Evolutionary conservation across 2,113 vertebrate species (phyloP).

Genomic region (Melanotaenia duboulayi): DNA sequence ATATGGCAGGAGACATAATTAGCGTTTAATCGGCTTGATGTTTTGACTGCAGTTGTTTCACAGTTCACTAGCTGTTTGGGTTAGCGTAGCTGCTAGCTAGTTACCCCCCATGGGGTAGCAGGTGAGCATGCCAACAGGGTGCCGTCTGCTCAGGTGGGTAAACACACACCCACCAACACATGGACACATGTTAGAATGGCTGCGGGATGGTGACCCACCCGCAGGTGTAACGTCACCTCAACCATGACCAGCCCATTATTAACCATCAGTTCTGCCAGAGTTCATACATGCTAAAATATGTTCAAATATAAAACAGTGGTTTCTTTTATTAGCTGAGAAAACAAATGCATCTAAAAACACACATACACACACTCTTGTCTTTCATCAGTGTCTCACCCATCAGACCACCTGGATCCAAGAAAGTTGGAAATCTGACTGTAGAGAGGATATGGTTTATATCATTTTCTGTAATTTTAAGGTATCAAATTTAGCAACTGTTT

Average conservation of each 20-base stretch:
- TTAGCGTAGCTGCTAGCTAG: constrained; percentile 68
- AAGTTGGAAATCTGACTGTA: constrained; percentile 1
- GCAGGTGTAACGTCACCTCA: constrained; percentile 11
- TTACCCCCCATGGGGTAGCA: constrained; percentile 63
- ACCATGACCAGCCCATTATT: neutral
- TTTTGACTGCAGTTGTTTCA: constrained; percentile 83
- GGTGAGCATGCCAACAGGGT: constrained; percentile 63
- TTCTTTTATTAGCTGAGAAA: neutral
- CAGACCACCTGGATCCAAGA: constrained; percentile 28
- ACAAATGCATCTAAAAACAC: constrained; percentile 7
- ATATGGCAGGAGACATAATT: constrained; percentile 80
- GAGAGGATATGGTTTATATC: neutral
- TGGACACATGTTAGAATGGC: constrained; percentile 21
- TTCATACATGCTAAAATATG: neutral
- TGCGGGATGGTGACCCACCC: constrained; percentile 12
- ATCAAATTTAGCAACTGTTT: neutral
- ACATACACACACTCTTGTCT: neutral
- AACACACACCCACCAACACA: constrained; percentile 23
- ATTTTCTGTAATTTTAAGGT: neutral
- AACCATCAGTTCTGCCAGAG: neutral
- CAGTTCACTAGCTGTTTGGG: constrained; percentile 79
- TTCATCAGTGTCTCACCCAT: constrained; percentile 23
- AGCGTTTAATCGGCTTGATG: constrained; percentile 76
- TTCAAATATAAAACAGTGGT: neutral
- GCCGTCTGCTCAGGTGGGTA: constrained; percentile 59